A percentile compares a stretch with the other conserved stretches of the same genome.
These are phyloP conservation scores for Acronicta psi DNA, from an alignment of 2,888 invertebrate species.

Conservation along the genomic window DNA sequence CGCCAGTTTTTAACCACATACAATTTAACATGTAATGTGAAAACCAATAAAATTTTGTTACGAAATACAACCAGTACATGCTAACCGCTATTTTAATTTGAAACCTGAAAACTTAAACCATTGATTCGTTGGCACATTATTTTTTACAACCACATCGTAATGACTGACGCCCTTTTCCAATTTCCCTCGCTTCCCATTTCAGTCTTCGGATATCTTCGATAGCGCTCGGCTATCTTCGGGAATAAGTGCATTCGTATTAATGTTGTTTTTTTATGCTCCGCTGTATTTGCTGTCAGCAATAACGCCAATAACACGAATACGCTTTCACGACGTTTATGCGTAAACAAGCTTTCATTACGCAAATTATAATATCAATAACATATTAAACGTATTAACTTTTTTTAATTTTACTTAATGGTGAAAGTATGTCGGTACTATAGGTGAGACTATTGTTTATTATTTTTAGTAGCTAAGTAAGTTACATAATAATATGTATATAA, in stretches of 20 bases:
- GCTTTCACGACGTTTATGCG: constrained; percentile 30
- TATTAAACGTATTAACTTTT: not conserved
- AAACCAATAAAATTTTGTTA: constrained; percentile 17
- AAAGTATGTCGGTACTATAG: constrained; percentile 2
- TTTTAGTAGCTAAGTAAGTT: no score
- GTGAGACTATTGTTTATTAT: no score
- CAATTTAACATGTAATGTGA: constrained; percentile 16
- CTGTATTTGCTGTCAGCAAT: constrained; percentile 16
- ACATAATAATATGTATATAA: no score
- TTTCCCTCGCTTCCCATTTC: constrained; percentile 27
- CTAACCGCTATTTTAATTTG: constrained; percentile 49
- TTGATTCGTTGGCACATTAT: constrained; percentile 60
- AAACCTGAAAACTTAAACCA: constrained; percentile 50
- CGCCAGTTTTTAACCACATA: not conserved
- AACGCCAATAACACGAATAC: constrained; percentile 33
- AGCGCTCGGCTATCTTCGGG: constrained; percentile 24
- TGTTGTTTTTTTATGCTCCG: constrained; percentile 20
- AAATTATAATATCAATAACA: constrained; percentile 14
- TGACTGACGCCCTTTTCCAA: constrained; percentile 53
- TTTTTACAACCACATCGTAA: constrained; percentile 60
- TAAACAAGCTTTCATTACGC: constrained; percentile 11
- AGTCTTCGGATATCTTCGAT: constrained; percentile 24
- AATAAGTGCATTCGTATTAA: constrained; percentile 31
- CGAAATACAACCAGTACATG: constrained; percentile 8
- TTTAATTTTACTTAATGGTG: constrained; percentile 2